Base-by-base conservation (phyloP, 2,888 invertebrate genomes). In the Drosophila peninsularis region DNA sequence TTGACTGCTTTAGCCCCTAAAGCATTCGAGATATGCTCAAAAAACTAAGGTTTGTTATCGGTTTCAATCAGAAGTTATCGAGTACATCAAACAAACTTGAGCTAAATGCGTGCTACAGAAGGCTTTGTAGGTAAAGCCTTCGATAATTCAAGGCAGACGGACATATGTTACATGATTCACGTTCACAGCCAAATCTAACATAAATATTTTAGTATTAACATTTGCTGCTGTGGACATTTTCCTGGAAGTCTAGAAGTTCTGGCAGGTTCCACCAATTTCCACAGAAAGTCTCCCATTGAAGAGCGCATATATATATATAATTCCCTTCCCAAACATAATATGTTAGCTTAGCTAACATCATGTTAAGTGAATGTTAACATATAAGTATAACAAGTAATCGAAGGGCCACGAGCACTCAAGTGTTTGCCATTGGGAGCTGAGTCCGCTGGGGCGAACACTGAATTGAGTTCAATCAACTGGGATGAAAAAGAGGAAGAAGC, bases 391-490 rank as follows among this genome's bases (percentile, higher is more conserved):
- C 9, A 21, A 21, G 54, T 19, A 41, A 54, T 54, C 30, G 30
- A 41, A 39, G 17, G 53, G 19, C 39, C 30, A 19, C 53, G 30
- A 30, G 19, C 24, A 21, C 34, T 52, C 50, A 36, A 50, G 50
- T 50, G 49, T 14, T 49, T 49, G 19, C 49, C 32, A 19, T 19
- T 19, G 49, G 49, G 32, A 50, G 30, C 47, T 30, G 47, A 6
- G 30, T 34, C 32, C 49, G 7, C 11, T 37, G n/a, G 36, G 36
- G 41, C 19, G 7, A 42, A 30, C 42, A 9, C 17, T 17, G 34
- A 50, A 32, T 34, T 42, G 64, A 70, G 61, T 62, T 75, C 47
- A 74, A 75, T 74, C 75, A 75, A 74, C 62, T 75, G 71, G 53
- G 21, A 50, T 21, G 19, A 49, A 5, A 9, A 49, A 41, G 24